phyloP scores from a whole-genome alignment of 2,797 vertebrate species.

The Sebastes kiyomatsui region DNA sequence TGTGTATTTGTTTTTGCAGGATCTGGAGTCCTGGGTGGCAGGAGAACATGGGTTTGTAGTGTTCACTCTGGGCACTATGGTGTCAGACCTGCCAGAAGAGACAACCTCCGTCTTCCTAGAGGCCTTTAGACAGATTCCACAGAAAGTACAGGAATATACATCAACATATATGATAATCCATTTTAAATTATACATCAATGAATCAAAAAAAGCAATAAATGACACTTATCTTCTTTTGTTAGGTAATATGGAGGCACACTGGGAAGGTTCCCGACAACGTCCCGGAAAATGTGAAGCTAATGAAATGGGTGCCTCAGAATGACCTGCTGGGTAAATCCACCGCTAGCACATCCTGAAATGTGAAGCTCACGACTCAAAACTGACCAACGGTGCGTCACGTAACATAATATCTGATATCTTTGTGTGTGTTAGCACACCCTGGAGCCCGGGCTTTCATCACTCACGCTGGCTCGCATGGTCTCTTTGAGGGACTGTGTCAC shows the following conservation, averaged over 20 bases:
- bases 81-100: constrained; percentile 87
- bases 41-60: constrained; percentile 91
- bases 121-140: constrained; percentile 89
- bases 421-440: constrained; percentile 79
- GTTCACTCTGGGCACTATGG: constrained; percentile 90
- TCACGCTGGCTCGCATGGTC: constrained; percentile 90
- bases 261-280: constrained; percentile 81
- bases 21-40: constrained; percentile 89
- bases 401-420: rapidly evolving
- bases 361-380: neutral
- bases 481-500: constrained; percentile 93
- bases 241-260: constrained; percentile 93
- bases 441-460: constrained; percentile 92
- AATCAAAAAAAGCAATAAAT: neutral
- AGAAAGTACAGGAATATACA: constrained; percentile 82
- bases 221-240: neutral
- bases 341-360: neutral
- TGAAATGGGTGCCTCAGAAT: constrained; percentile 96
- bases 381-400: neutral
- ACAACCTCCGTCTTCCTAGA: constrained; percentile 85
- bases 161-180: neutral
- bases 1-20: constrained; percentile 74
- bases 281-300: constrained; percentile 87
- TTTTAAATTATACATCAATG: neutral
- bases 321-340: constrained; percentile 86